Percentiles rank a stretch among this genome's conserved stretches.
phyloP scores from a whole-genome alignment of 2,888 invertebrate genomes.

The Ellobium chinense region DNA sequence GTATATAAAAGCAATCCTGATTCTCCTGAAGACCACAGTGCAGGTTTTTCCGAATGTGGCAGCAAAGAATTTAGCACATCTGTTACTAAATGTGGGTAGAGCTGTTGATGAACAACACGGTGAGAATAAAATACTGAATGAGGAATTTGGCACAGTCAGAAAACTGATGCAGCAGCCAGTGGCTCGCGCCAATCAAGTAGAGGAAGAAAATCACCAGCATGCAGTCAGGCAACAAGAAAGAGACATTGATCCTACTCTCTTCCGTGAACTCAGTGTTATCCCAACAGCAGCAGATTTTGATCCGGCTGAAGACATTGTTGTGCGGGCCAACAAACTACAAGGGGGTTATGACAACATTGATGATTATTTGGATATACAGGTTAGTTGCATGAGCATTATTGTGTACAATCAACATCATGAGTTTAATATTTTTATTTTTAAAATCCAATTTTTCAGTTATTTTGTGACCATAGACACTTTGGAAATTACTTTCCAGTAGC shows the following conservation, averaged over 20 bases:
- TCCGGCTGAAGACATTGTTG: conserved; percentile 75
- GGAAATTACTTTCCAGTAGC: too few species aligned
- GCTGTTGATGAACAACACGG: not conserved
- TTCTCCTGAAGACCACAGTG: not conserved
- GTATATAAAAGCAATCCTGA: conserved; percentile 12
- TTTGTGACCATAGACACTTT: too few species aligned
- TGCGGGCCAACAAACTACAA: conserved; percentile 83
- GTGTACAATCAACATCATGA: too few species aligned
- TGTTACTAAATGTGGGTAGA: not conserved
- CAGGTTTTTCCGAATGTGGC: not conserved
- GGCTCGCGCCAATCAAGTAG: not conserved
- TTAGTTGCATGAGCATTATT: not conserved
- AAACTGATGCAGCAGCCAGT: not conserved
- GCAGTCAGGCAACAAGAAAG: conserved; percentile 23
- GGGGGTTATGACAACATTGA: conserved; percentile 84
- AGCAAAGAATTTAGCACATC: conserved; percentile 19
- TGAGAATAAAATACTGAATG: not conserved
- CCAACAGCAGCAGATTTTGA: conserved; percentile 76
- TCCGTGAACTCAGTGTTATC: conserved; percentile 74
- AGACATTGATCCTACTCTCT: conserved; percentile 78
- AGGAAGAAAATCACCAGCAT: not conserved
- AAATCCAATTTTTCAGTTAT: too few species aligned
- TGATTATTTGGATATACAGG: conserved; percentile 87
- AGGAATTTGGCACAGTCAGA: not conserved
- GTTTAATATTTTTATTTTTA: too few species aligned